Conservation (phyloP, 2,113 vertebrate species). For the Mastomys natalensis region DNA sequence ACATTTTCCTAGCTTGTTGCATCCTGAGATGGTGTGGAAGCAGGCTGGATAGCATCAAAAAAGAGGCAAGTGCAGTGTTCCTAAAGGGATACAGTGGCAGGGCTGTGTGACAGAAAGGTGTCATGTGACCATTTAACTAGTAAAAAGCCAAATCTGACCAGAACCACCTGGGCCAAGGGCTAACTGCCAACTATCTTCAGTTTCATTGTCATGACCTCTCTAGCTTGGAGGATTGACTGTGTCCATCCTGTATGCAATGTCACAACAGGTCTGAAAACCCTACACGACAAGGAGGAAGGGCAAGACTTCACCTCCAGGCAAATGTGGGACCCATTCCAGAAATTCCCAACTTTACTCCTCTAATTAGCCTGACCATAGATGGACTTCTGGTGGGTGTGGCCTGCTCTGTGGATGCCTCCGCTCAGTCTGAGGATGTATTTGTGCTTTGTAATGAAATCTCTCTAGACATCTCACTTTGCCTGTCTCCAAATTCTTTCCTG, state of each 20-base stretch:
- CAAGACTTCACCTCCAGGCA: background rate
- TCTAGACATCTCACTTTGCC: background rate
- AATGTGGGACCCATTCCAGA: background rate
- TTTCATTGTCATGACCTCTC: background rate
- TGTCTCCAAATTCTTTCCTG: background rate
- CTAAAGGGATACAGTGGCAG: background rate
- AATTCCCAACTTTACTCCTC: background rate
- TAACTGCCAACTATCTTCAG: background rate
- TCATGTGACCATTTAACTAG: background rate
- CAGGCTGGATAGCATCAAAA: background rate
- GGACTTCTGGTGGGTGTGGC: background rate
- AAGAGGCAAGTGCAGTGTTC: background rate
- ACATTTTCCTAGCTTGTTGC: background rate
- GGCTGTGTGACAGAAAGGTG: background rate
- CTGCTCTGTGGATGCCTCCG: background rate
- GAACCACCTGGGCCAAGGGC: background rate
- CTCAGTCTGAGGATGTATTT: background rate
- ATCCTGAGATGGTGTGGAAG: background rate
- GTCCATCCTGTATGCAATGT: background rate
- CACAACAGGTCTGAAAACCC: background rate
- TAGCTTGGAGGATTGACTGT: background rate
- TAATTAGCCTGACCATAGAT: background rate
- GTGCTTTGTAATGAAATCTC: background rate
- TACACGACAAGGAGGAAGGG: background rate
- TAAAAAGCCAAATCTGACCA: background rate